A percentile compares a stretch with the other conserved stretches of the same genome.
Evolutionary conservation across 2,797 vertebrate genomes (phyloP).

Genomic region (Leucoraja ocellata): DNA sequence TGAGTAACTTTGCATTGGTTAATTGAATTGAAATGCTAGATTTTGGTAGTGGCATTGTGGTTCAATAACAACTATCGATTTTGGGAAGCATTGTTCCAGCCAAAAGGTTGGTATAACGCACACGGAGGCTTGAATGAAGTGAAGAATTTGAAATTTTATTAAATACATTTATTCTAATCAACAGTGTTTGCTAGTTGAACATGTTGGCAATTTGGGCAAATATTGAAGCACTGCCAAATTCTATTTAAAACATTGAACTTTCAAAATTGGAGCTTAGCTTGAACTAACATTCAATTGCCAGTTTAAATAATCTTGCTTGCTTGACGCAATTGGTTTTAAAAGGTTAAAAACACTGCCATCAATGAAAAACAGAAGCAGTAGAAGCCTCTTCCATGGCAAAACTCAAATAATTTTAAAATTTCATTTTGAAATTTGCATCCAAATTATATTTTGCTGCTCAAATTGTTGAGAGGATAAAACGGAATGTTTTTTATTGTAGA

Average conservation of each 20-base stretch:
- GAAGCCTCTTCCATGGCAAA: background rate
- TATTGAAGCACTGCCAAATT: background rate
- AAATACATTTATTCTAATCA: background rate
- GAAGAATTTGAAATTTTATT: background rate
- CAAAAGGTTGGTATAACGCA: background rate
- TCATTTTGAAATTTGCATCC: background rate
- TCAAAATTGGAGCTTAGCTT: background rate
- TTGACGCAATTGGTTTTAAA: background rate
- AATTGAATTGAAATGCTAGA: background rate
- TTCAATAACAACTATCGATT: background rate
- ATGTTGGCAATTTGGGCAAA: background rate
- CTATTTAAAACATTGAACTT: background rate
- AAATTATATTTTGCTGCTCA: background rate
- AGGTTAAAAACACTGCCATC: background rate
- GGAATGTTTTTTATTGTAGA: background rate
- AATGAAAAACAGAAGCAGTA: background rate
- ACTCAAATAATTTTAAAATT: background rate
- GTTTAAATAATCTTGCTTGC: background rate
- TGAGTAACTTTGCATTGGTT: constrained; percentile 51
- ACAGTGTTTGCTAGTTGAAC: background rate
- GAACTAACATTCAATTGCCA: background rate
- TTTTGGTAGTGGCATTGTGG: background rate
- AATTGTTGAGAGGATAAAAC: background rate
- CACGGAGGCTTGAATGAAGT: too few species aligned
- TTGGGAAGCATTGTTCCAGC: background rate